Percentiles rank a stretch among this genome's conserved stretches.
Evolutionary conservation across 2,113 vertebrate species (phyloP).

Genomic region (Perca flavescens): DNA sequence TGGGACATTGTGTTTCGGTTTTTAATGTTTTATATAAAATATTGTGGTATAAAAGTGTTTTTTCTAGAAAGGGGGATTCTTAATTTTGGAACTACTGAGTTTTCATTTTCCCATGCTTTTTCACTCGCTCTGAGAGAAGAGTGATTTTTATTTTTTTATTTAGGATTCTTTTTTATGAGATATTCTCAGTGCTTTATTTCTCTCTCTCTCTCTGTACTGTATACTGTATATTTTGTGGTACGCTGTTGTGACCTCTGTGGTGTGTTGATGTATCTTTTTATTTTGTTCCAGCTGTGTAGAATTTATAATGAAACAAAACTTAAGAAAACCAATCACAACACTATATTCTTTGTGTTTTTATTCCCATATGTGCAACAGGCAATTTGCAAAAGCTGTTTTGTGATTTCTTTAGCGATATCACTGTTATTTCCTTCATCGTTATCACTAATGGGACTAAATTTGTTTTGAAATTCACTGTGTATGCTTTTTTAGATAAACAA

Average conservation of each 20-base stretch:
- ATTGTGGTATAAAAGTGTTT: slow-evolving; percentile 68
- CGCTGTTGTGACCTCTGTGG: slow-evolving; percentile 82
- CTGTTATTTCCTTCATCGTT: background rate
- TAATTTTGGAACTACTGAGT: slow-evolving; percentile 84
- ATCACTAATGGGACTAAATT: slow-evolving; percentile 5
- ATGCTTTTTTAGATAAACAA: slow-evolving; percentile 1
- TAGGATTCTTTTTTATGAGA: slow-evolving; percentile 57
- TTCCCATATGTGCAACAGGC: slow-evolving; percentile 23
- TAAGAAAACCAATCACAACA: slow-evolving; percentile 63
- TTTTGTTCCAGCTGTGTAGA: slow-evolving; percentile 82
- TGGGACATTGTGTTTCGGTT: slow-evolving; percentile 43
- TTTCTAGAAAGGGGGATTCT: slow-evolving; percentile 61
- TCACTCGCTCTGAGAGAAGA: slow-evolving; percentile 62
- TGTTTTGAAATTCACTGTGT: background rate
- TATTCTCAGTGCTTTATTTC: slow-evolving; percentile 74
- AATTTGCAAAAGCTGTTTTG: background rate
- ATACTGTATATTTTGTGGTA: slow-evolving; percentile 87
- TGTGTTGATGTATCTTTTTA: slow-evolving; percentile 80
- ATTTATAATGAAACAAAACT: slow-evolving; percentile 79
- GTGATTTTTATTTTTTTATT: slow-evolving; percentile 57
- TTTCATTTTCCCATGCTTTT: slow-evolving; percentile 64
- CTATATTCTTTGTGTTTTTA: slow-evolving; percentile 60
- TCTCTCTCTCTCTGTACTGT: slow-evolving; percentile 69
- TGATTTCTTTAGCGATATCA: background rate
- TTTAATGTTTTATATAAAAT: slow-evolving; percentile 65